phyloP scores from a whole-genome alignment of 37 sponge, comb jelly and placozoan genomes.

The Mnemiopsis leidyi region DNA sequence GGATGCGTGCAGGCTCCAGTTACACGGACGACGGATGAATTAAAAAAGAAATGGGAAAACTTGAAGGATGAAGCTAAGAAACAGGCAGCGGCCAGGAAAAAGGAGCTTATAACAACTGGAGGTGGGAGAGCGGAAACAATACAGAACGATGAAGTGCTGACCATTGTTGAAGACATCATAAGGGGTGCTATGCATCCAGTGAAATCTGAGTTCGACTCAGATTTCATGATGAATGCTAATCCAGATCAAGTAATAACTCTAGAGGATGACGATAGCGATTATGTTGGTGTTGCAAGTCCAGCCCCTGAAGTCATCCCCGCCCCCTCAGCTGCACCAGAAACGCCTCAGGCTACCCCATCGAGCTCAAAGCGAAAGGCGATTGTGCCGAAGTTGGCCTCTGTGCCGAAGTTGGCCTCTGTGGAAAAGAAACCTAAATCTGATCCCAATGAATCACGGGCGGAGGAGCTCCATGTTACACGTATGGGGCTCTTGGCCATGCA shows the following conservation, averaged over 20 bases:
- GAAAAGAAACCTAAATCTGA: not conserved
- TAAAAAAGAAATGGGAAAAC: constrained; percentile 24
- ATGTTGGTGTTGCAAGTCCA: not conserved
- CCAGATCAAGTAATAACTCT: not conserved
- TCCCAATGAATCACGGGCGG: not conserved
- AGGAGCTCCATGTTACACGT: not conserved
- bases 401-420: not conserved
- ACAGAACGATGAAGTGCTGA: not conserved
- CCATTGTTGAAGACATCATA: not conserved
- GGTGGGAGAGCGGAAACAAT: not conserved
- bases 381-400: not conserved
- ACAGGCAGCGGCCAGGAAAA: not conserved
- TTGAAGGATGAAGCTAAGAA: not conserved
- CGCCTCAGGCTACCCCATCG: not conserved
- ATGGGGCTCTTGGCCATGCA: not conserved
- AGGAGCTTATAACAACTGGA: constrained; percentile 1
- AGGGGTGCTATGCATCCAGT: not conserved
- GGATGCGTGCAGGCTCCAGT: not conserved
- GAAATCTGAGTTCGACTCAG: not conserved
- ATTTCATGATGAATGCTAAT: not conserved
- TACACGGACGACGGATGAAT: not conserved
- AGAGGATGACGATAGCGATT: not conserved
- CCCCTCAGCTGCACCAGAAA: not conserved
- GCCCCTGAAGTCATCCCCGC: too few relatives aligned
- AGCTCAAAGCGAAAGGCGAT: constrained; percentile 15